Conservation (phyloP, 1,140 invertebrate genomes). For the Drosophila tsacasi region DNA sequence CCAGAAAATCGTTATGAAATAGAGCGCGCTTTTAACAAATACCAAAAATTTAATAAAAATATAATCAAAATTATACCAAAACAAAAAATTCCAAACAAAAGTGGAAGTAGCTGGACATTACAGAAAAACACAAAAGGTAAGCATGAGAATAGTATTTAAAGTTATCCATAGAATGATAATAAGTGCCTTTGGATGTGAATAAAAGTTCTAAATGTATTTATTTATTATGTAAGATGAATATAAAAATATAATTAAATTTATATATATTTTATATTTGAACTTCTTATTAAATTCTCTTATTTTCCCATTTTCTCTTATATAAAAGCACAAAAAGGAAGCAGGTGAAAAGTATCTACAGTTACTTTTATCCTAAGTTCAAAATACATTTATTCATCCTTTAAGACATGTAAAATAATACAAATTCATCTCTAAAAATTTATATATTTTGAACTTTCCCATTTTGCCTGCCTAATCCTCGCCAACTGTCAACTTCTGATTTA, state of each 20-base stretch:
- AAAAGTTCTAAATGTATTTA: background rate
- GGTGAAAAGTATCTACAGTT: background rate
- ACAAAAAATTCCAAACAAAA: background rate
- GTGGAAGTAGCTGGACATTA: background rate
- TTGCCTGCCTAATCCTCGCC: constrained; percentile 5
- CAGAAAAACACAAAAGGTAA: too few species aligned
- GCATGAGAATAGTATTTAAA: background rate
- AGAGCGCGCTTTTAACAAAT: constrained; percentile 24
- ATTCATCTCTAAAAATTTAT: background rate
- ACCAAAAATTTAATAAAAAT: background rate
- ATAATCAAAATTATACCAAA: background rate
- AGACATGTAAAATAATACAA: background rate
- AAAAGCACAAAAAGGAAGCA: background rate
- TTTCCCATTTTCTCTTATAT: background rate
- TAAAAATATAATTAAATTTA: background rate
- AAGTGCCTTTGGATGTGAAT: background rate
- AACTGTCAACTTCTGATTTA: constrained; percentile 10
- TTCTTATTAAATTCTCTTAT: background rate
- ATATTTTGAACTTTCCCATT: background rate
- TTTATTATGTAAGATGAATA: background rate
- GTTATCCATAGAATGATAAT: background rate
- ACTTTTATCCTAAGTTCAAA: background rate
- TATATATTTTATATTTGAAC: background rate
- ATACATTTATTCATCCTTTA: too few species aligned
- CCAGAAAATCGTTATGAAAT: constrained; percentile 45